Conservation (phyloP, 2,888 invertebrate genomes). For the Mimachlamys varia region DNA sequence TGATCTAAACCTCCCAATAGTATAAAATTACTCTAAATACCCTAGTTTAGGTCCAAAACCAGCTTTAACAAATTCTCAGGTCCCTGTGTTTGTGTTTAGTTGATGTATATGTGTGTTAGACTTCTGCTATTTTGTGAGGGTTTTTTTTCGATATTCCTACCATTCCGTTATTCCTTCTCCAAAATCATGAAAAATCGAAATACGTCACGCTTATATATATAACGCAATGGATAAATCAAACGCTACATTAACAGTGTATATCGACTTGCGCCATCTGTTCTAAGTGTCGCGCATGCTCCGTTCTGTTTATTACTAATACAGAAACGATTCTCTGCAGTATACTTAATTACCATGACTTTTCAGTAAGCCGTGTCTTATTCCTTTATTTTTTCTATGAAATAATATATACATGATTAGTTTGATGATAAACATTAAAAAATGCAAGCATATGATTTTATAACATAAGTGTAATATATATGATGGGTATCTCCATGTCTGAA, state of each 20-base stretch:
- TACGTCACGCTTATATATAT: no score
- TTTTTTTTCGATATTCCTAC: no score
- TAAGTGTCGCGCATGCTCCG: not conserved
- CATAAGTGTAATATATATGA: not conserved
- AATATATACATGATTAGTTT: not conserved
- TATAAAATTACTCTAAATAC: no score
- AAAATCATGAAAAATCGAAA: no score
- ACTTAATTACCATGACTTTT: not conserved
- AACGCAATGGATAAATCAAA: no score
- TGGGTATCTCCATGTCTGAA: not conserved
- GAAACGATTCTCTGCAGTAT: not conserved
- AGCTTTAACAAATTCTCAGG: no score
- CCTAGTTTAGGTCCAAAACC: no score
- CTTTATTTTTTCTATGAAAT: not conserved
- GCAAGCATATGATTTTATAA: not conserved
- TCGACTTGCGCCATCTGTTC: not conserved
- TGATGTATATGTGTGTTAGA: no score
- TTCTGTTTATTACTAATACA: not conserved
- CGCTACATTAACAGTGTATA: not conserved
- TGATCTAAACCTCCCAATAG: no score
- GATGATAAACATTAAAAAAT: not conserved
- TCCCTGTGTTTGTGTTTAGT: no score
- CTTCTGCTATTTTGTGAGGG: no score
- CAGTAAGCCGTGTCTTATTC: not conserved
- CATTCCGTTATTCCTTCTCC: no score